Percentiles rank a stretch among this genome's conserved stretches.
Conservation (phyloP, 2,888 invertebrate genomes). For the Cancer borealis region DNA sequence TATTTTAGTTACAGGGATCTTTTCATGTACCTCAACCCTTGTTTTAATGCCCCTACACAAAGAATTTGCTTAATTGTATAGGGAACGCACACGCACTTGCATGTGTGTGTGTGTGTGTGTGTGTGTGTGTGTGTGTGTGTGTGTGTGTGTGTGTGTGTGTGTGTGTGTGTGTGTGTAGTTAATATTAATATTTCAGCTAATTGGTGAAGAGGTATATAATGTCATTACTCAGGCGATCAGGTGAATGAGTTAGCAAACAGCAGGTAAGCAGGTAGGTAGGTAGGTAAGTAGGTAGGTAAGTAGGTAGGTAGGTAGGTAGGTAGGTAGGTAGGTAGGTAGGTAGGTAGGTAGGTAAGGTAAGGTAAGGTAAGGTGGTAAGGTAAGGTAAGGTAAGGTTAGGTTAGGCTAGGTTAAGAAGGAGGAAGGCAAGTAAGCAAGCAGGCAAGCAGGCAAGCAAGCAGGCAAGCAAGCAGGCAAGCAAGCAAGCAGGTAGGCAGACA, state of each 20-base stretch:
- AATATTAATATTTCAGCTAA: background rate
- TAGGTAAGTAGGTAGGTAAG: background rate
- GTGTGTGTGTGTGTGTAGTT: background rate
- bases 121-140: slow-evolving; percentile 41
- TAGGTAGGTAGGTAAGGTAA: background rate
- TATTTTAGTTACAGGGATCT: too few relatives aligned
- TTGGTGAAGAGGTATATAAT: background rate
- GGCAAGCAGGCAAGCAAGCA: background rate
- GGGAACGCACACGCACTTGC: too few relatives aligned
- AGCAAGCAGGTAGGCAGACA: background rate
- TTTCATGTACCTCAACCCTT: too few relatives aligned
- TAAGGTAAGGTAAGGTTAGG: too few relatives aligned
- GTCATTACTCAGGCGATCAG: too few relatives aligned
- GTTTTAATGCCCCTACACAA: too few relatives aligned
- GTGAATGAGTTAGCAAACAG: too few relatives aligned
- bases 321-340: background rate
- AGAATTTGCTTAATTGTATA: too few relatives aligned
- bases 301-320: background rate
- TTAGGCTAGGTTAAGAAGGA: too few relatives aligned
- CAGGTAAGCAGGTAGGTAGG: background rate
- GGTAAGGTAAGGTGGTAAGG: background rate
- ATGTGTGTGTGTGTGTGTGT: background rate
- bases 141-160: slow-evolving; percentile 33
- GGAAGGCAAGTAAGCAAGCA: background rate
- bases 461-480: background rate